Evolutionary conservation across 30 jellyfish, hydroid and myxozoan genomes (phyloP).

Genomic region (Chironex yamaguchii): DNA sequence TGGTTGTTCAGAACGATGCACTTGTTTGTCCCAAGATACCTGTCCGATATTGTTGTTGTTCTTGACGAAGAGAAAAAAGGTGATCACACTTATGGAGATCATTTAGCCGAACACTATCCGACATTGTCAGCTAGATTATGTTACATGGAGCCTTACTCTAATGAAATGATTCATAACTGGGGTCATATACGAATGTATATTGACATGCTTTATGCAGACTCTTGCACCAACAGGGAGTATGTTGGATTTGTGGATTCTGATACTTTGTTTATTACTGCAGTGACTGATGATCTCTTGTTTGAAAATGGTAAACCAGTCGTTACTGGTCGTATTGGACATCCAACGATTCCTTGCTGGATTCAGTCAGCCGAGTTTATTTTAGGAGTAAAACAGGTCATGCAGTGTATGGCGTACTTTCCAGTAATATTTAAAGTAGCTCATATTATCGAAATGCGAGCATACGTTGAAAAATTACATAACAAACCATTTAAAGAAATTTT

Average conservation of each 20-base stretch:
- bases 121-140: background rate
- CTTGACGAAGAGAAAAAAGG: constrained; percentile 34
- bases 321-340: constrained; percentile 44
- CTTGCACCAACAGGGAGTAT: constrained; percentile 1
- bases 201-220: constrained; percentile 61
- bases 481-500: constrained; percentile 51
- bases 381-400: constrained; percentile 57
- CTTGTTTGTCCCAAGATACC: constrained; percentile 28
- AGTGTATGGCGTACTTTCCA: constrained; percentile 72
- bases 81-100: constrained; percentile 31
- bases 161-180: constrained; percentile 23
- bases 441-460: constrained; percentile 42
- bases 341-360: constrained; percentile 55
- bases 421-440: constrained; percentile 52
- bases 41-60: constrained; percentile 29
- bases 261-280: constrained; percentile 51
- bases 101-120: background rate
- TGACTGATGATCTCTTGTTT: constrained; percentile 43
- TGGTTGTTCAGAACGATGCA: constrained; percentile 58
- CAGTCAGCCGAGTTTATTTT: constrained; percentile 43
- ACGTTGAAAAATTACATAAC: constrained; percentile 35
- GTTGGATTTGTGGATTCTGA: constrained; percentile 66
- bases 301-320: constrained; percentile 55
- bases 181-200: constrained; percentile 48
- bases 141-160: constrained; percentile 25